Conservation (phyloP, 2,113 vertebrate species). For the Heterotis niloticus region DNA sequence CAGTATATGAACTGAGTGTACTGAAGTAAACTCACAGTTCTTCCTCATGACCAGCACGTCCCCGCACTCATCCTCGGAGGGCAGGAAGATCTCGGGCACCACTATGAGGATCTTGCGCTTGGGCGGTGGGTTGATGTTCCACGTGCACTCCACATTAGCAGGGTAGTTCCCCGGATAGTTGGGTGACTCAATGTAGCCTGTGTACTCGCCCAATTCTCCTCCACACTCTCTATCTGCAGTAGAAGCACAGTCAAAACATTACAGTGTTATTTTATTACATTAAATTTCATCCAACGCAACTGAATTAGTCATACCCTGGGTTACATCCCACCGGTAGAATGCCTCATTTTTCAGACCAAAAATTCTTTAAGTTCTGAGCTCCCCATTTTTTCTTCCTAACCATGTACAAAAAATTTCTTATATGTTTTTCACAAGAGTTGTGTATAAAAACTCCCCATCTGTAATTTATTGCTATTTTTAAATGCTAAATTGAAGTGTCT, state of each 20-base stretch:
- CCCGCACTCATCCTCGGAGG: slow-evolving; percentile 93
- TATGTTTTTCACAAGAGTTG: too few relatives aligned
- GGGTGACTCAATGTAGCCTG: slow-evolving; percentile 95
- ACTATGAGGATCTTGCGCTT: slow-evolving; percentile 98
- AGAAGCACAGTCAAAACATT: slow-evolving; percentile 8
- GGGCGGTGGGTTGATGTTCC: slow-evolving; percentile 96
- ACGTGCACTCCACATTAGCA: slow-evolving; percentile 87
- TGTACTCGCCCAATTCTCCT: slow-evolving; percentile 92
- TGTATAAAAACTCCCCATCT: too few relatives aligned
- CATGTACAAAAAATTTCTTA: too few relatives aligned
- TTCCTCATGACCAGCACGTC: slow-evolving; percentile 98
- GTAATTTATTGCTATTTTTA: too few relatives aligned
- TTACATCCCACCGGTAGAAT: too few relatives aligned
- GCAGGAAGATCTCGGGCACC: slow-evolving; percentile 95
- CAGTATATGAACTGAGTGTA: too few relatives aligned
- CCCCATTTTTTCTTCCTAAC: too few relatives aligned
- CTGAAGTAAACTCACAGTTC: slow-evolving; percentile 75
- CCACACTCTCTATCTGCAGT: slow-evolving; percentile 86
- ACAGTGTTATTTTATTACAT: not conserved
- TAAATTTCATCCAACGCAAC: too few relatives aligned
- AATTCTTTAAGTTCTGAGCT: too few relatives aligned
- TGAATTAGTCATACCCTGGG: too few relatives aligned
- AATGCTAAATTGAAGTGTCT: too few relatives aligned
- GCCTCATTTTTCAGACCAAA: too few relatives aligned
- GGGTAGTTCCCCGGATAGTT: slow-evolving; percentile 98